These are phyloP conservation scores for Catharus bicknelli DNA, from an alignment of 2,113 vertebrate genomes.

Conservation along the genomic window DNA sequence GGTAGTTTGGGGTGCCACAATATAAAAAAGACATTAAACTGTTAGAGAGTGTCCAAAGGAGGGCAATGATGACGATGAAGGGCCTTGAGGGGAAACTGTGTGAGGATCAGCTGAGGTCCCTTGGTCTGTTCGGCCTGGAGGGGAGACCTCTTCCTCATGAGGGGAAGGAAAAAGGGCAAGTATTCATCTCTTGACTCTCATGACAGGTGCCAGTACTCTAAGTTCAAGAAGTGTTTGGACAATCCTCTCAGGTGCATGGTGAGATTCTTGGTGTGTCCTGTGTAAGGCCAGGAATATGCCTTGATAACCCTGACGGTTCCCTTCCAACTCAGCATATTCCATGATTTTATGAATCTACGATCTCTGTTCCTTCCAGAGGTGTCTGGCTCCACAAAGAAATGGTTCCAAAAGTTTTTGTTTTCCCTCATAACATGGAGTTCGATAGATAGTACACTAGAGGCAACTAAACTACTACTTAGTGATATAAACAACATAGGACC, in stretches of 20 bases:
- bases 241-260: background rate
- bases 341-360: background rate
- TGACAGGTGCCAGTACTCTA: background rate
- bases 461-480: background rate
- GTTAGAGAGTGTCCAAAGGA: too few species aligned
- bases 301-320: background rate
- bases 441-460: background rate
- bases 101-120: background rate
- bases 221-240: background rate
- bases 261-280: background rate
- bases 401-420: background rate
- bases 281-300: background rate
- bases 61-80: accelerated
- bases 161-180: background rate
- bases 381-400: background rate
- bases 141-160: background rate
- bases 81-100: accelerated
- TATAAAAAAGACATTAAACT: too few species aligned
- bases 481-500: background rate
- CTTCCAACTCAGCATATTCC: background rate
- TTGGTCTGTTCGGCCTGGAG: background rate
- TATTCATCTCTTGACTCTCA: background rate
- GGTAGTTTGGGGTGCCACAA: too few species aligned
- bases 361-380: background rate
- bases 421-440: background rate